Evolutionary conservation across 2,888 invertebrate genomes (phyloP).

Genomic region (Brenthis hecate): DNA sequence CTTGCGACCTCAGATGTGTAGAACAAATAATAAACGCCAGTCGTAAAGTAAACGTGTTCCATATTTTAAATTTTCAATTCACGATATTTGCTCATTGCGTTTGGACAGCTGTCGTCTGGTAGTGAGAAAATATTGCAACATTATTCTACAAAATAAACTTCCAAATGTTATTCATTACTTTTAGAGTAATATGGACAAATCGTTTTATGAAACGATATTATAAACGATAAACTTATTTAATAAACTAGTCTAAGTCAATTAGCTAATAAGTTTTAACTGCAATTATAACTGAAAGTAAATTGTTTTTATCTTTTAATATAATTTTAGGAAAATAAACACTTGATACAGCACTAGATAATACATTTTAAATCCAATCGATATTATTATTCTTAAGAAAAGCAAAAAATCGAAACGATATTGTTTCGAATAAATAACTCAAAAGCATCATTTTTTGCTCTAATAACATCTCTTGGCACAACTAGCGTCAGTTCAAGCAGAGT

Average conservation of each 20-base stretch:
- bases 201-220: background rate
- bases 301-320: background rate
- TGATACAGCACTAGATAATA: background rate
- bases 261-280: too few relatives aligned
- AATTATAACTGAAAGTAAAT: background rate
- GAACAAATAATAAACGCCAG: conserved; percentile 46
- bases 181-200: background rate
- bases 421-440: conserved; percentile 12
- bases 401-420: background rate
- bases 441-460: conserved; percentile 11
- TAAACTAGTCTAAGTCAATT: too few relatives aligned
- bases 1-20: conserved; percentile 43
- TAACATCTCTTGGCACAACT: conserved; percentile 18
- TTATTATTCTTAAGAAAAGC: conserved; percentile 1
- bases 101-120: conserved; percentile 59
- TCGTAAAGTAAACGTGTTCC: conserved; percentile 41
- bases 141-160: conserved; percentile 16
- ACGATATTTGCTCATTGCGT: conserved; percentile 46
- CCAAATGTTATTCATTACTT: background rate
- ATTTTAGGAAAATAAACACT: background rate
- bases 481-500: conserved; percentile 23
- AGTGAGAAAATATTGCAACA: conserved; percentile 40
- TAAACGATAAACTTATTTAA: too few relatives aligned
- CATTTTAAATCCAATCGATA: background rate
- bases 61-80: conserved; percentile 41